A percentile compares a stretch with the other conserved stretches of the same genome.
Evolutionary conservation across 1,140 invertebrate genomes (phyloP).

Genomic region (Bombyx mori): DNA sequence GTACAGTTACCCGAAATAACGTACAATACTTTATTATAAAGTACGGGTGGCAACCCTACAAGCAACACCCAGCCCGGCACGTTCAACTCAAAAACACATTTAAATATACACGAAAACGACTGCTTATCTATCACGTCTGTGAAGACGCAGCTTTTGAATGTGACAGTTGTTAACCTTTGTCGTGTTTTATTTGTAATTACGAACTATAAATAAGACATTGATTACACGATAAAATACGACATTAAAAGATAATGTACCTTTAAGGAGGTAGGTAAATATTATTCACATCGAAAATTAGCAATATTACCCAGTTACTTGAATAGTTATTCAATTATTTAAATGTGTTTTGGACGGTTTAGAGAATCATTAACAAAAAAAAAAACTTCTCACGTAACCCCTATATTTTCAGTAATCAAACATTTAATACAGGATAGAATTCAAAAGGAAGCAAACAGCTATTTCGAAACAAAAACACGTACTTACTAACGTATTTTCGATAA

Average conservation of each 20-base stretch:
- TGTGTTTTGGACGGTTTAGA: too few relatives aligned
- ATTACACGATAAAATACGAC: too few relatives aligned
- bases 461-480: conserved; percentile 34
- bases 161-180: background rate
- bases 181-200: too few relatives aligned
- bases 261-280: too few relatives aligned
- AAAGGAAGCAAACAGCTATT: conserved; percentile 20
- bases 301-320: too few relatives aligned
- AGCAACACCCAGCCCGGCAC: conserved; percentile 26
- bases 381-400: background rate
- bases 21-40: too few relatives aligned
- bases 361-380: background rate
- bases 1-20: too few relatives aligned
- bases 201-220: too few relatives aligned
- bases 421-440: conserved; percentile 13
- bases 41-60: too few relatives aligned
- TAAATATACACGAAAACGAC: conserved; percentile 11
- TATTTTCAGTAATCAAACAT: conserved; percentile 11
- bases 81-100: conserved; percentile 12
- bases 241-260: too few relatives aligned
- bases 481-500: conserved; percentile 39
- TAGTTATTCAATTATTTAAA: too few relatives aligned
- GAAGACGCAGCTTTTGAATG: background rate
- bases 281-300: too few relatives aligned
- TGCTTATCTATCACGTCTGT: background rate